Evolutionary conservation across 2,113 vertebrate species (phyloP).

Genomic region (Nesoenas mayeri): DNA sequence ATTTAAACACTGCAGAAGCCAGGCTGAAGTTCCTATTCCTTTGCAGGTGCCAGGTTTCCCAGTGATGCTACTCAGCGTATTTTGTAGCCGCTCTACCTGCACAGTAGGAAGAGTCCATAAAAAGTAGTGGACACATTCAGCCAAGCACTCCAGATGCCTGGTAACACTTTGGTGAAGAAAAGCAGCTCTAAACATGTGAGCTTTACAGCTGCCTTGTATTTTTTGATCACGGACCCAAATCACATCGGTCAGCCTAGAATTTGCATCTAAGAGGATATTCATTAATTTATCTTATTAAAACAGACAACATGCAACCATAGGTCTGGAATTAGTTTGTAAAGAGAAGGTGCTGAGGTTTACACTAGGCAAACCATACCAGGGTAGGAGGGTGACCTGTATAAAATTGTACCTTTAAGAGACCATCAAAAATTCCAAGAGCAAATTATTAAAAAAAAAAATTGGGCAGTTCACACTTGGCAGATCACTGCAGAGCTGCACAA

Average conservation of each 20-base stretch:
- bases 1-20: not conserved
- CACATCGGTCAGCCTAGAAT: not conserved
- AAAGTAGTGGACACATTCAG: not conserved
- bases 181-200: not conserved
- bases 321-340: not conserved
- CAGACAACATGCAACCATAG: not conserved
- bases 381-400: not conserved
- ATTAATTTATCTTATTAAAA: not conserved
- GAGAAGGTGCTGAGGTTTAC: not conserved
- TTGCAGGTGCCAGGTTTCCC: not conserved
- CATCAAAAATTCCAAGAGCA: not conserved
- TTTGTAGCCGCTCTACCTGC: not conserved
- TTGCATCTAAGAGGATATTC: not conserved
- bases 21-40: not conserved
- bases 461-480: not conserved
- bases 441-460: not conserved
- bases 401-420: not conserved
- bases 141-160: not conserved
- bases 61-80: not conserved
- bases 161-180: not conserved
- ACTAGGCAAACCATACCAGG: not conserved
- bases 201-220: not conserved
- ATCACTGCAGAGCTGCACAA: not conserved
- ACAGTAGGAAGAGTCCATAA: not conserved
- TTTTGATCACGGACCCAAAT: not conserved